phyloP scores from a whole-genome alignment of 92 coral and sea anemone genomes.

The Desmophyllum pertusum region DNA sequence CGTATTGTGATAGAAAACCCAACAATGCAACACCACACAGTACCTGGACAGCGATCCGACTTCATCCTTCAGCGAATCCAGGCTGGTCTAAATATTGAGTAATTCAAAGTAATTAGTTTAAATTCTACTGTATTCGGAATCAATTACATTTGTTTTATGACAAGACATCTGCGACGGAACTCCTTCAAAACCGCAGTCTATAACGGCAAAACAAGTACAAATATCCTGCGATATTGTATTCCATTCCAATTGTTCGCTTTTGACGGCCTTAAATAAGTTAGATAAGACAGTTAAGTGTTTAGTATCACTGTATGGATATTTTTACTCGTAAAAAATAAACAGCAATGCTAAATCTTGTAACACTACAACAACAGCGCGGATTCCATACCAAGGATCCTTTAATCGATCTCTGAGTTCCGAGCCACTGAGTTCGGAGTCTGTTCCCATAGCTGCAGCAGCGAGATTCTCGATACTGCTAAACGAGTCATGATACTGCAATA shows the following conservation, averaged over 20 bases:
- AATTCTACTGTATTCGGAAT: neutral
- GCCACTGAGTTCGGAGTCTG: slow-evolving; percentile 40
- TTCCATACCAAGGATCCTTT: slow-evolving; percentile 46
- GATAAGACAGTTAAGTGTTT: no score
- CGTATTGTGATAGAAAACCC: neutral
- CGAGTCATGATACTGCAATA: slow-evolving; percentile 78
- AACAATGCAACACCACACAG: neutral
- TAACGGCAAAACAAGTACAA: neutral
- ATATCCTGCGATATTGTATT: no score
- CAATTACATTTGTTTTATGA: no score
- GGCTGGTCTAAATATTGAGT: slow-evolving; percentile 18
- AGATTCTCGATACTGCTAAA: slow-evolving; percentile 77
- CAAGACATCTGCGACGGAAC: no score
- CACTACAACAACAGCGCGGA: no score
- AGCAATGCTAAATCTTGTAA: no score
- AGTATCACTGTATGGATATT: no score
- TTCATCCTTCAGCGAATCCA: slow-evolving; percentile 52
- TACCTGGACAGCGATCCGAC: slow-evolving; percentile 41
- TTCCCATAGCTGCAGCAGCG: slow-evolving; percentile 37
- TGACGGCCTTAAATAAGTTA: no score
- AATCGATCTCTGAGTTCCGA: slow-evolving; percentile 36
- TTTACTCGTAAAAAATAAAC: no score
- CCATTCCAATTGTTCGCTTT: no score
- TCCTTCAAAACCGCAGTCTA: neutral
- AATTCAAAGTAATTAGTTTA: neutral